Evolutionary conservation across 2,113 vertebrate species (phyloP), one percentile per base, ranked within the genome.

Genomic region (Atlantisia rogersi): DNA sequence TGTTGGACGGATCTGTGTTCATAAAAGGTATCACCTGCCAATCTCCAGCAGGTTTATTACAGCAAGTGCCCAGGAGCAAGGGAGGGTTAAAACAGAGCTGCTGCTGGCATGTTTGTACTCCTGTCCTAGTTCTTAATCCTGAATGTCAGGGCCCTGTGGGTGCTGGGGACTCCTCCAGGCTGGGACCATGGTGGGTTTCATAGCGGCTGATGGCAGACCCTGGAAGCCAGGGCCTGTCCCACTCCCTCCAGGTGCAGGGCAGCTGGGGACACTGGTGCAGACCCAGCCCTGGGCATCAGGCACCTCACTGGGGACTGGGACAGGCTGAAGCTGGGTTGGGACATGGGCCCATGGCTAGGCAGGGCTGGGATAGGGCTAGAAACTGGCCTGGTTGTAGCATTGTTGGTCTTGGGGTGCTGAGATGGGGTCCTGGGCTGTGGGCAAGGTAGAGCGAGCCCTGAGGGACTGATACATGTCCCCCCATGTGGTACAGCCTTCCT

Each of bases 401-500:
- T 1, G 0, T 5, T 70, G 44, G 17, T 24, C 12, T 19, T 0
- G 2, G 9, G 5, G 56, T 28, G 11, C 60, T 75, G 60, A 13
- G 6, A 1, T 64, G 40, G 32, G 18, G 35, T 59, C 29, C 63
- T 37, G 78, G n/a, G n/a, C 11, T 10, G 2, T 65, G 50, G 32
- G n/a, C n/a, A 69, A 39, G 12, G 12, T 39, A 9, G 10, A 56
- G 28, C 7, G 5, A 46, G 10, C 16, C 17, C 16, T 3, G 2
- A 4, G 26, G 32, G 7, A 26, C 48, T 39, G 32, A 46, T 65
- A 28, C 35, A 32, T 46, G 17, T 56, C 6, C 13, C 24, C 10
- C 21, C 13, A 35, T 10, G 32, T 48, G 50, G 31, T 44, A 31
- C 39, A 70, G 18, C 35, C 31, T 76, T 82, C 29, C 29, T 52